Base-by-base conservation (phyloP, 64 coral and sea anemone species). In the Actinia tenebrosa region DNA sequence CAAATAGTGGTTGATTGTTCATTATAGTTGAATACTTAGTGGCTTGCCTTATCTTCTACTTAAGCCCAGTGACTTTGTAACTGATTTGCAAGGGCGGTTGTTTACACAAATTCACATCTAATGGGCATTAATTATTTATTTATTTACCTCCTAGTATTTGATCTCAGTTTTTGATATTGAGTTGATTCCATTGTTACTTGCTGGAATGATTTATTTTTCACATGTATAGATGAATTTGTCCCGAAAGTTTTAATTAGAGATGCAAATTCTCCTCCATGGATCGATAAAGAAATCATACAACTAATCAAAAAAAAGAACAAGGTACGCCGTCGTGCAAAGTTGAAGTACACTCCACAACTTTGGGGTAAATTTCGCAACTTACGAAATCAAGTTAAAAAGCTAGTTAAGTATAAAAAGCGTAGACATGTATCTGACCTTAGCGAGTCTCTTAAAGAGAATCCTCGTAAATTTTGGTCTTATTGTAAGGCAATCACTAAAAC, bases 201-300 rank as follows among this genome's bases (percentile, higher is more conserved):
- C 56, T 90, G 89, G 89, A 55, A 90, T 90, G 83, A 90, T 45
- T 18, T 78, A 44, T 45, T 90, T 42, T 72, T 52, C 8, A 54
- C 89, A 90, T 90, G 89, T 50, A 54, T 86, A 23, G 82, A 85
- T 90, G 83, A 90, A 71, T 86, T 85, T 77, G 69, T 86, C 7
- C 83, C 89, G 43, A 77, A 90, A 90, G 69, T 85, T 64, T 17
- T 54, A 77, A 85, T 90, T 68, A 90, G 58, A 20, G 82, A 90
- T 90, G 30, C 30, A 37, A 37, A 37, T 37, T 37, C 30, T 84
- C 66, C 89, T 30, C 19, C 89, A 22, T 90, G 80, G 82, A 86
- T 85, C 53, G 89, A 78, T 56, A 84, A 85, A 37, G 82, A 90
- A 30, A 64, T 90, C 25, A 56, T 90, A 77, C 47, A 84, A 77